Evolutionary conservation across 2,797 vertebrate species (phyloP).

Genomic region (Falco concolor): DNA sequence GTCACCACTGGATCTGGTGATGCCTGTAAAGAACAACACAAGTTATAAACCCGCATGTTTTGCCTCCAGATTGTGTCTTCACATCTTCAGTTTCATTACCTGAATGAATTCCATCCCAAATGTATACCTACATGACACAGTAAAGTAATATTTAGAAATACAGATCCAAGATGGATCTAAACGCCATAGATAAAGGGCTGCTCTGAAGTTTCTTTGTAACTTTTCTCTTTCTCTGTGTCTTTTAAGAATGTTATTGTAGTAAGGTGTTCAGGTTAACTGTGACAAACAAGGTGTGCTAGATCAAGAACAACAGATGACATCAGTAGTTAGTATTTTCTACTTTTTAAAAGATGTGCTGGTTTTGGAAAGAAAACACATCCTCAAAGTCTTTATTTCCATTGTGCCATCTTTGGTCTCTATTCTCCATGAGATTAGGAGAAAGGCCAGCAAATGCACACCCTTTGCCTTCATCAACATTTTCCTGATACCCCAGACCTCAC

Average conservation of each 20-base stretch:
- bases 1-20: constrained; percentile 75
- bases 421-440: background rate
- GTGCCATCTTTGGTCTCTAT: background rate
- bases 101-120: background rate
- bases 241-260: background rate
- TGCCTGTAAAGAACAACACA: constrained; percentile 66
- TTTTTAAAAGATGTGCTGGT: background rate
- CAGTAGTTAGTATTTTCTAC: background rate
- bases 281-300: background rate
- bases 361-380: background rate
- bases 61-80: background rate
- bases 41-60: background rate
- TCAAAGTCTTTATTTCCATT: background rate
- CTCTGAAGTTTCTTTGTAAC: background rate
- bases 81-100: background rate
- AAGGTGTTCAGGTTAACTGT: background rate
- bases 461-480: background rate
- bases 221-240: background rate
- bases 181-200: background rate
- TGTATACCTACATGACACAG: background rate
- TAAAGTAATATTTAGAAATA: background rate
- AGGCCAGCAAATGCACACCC: background rate
- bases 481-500: background rate
- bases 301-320: background rate
- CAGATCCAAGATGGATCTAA: background rate